phyloP scores from a whole-genome alignment of 2,113 vertebrate species.

The Elephas maximus region DNA sequence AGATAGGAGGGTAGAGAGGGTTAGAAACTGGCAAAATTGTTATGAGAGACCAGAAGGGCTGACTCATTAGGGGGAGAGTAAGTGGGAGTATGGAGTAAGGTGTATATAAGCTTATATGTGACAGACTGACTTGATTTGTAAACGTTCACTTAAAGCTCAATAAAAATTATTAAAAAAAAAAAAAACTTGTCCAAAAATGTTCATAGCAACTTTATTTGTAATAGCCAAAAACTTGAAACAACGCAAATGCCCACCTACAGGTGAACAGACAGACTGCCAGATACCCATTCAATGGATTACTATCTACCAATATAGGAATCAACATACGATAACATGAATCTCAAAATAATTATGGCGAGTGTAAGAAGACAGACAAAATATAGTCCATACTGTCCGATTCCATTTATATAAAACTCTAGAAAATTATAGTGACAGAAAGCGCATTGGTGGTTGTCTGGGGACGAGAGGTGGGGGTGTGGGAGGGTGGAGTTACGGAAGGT shows the following conservation, averaged over 20 bases:
- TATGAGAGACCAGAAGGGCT: too few species aligned
- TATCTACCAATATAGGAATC: neutral
- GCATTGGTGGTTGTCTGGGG: neutral
- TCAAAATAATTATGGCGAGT: neutral
- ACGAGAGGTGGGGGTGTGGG: neutral
- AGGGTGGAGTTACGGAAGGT: neutral
- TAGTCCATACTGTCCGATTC: neutral
- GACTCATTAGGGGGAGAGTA: too few species aligned
- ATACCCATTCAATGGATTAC: neutral
- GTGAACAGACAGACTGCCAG: neutral
- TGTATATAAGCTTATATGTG: too few species aligned
- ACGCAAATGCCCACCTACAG: neutral
- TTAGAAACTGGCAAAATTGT: too few species aligned
- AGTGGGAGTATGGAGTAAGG: too few species aligned
- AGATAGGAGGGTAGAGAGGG: too few species aligned
- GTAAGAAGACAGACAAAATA: neutral
- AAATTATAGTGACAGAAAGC: neutral
- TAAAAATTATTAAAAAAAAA: too few species aligned
- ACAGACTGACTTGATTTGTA: too few species aligned
- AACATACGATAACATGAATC: neutral
- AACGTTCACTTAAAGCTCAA: too few species aligned
- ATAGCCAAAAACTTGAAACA: neutral
- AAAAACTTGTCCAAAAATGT: neutral
- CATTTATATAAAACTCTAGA: neutral
- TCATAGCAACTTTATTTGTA: neutral